Conservation (phyloP, 2,113 vertebrate genomes). For the Etheostoma cragini region DNA sequence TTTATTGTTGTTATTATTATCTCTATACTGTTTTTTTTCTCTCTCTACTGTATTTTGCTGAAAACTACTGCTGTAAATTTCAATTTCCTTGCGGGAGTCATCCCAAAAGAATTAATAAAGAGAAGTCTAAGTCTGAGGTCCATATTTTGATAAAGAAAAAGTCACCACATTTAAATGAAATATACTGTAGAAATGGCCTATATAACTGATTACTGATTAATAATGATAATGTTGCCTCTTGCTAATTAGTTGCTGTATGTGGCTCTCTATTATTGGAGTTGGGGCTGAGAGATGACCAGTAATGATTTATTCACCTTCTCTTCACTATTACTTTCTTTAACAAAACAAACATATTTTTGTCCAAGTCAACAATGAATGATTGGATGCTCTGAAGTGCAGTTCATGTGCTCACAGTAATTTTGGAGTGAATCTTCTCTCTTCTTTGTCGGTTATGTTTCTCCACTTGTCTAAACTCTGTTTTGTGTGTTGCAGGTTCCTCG, state of each 20-base stretch:
- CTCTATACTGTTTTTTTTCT: no score
- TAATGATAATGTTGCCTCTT: not conserved
- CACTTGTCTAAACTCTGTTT: conserved; percentile 27
- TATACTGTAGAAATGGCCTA: not conserved
- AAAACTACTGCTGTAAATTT: no score
- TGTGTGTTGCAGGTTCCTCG: conserved; percentile 88
- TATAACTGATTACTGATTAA: not conserved
- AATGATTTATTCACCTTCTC: not conserved
- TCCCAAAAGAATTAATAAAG: no score
- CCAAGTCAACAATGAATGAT: conserved; percentile 44
- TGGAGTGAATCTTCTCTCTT: not conserved
- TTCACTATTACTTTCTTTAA: not conserved
- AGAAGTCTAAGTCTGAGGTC: not conserved
- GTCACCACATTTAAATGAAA: not conserved
- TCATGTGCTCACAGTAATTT: not conserved
- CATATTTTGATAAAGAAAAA: not conserved
- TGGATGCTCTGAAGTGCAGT: conserved; percentile 7
- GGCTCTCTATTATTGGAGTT: not conserved
- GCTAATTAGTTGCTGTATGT: not conserved
- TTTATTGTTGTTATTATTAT: no score
- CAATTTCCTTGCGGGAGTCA: no score
- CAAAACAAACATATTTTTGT: conserved; percentile 32
- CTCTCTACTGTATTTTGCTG: no score
- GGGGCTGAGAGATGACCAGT: not conserved
- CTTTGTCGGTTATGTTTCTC: conserved; percentile 3